These are phyloP conservation scores for Zoanthus sociatus DNA, from an alignment of 92 coral and sea anemone genomes.

Conservation along the genomic window DNA sequence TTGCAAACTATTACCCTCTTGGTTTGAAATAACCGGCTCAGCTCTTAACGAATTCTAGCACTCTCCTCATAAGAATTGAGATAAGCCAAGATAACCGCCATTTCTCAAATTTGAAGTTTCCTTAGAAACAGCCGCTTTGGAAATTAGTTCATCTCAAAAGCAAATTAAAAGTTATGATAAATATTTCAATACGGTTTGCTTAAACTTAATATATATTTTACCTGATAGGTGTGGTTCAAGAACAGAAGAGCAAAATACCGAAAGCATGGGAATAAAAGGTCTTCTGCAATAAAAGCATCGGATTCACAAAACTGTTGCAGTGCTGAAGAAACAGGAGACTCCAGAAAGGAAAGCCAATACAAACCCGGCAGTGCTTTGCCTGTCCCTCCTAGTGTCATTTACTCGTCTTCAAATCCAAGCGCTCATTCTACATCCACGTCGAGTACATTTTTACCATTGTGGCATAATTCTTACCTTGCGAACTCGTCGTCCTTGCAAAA, in stretches of 20 bases:
- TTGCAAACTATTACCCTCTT: too few species aligned
- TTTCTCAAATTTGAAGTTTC: too few species aligned
- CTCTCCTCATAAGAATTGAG: too few species aligned
- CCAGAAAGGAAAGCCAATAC: slow-evolving; percentile 6
- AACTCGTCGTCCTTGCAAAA: background rate
- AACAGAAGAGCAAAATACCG: slow-evolving; percentile 97
- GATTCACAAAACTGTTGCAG: background rate
- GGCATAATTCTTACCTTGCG: background rate
- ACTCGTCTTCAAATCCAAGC: slow-evolving; percentile 40
- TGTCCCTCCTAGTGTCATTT: slow-evolving; percentile 65
- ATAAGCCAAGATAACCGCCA: too few species aligned
- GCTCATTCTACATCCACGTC: background rate
- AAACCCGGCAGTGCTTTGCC: slow-evolving; percentile 26
- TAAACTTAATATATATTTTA: background rate
- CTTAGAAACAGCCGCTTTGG: too few species aligned
- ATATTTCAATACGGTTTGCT: too few species aligned
- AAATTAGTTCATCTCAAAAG: too few species aligned
- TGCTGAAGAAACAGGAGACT: slow-evolving; percentile 4
- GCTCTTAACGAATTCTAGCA: too few species aligned
- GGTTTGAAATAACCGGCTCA: too few species aligned
- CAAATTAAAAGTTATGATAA: too few species aligned
- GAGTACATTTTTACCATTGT: background rate
- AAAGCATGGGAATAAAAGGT: slow-evolving; percentile 71
- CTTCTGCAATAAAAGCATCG: slow-evolving; percentile 30
- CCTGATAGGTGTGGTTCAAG: slow-evolving; percentile 94